Evolutionary conservation across 2,888 invertebrate species (phyloP), one percentile per base, ranked within the genome.

Genomic region (Artemia sinica): DNA sequence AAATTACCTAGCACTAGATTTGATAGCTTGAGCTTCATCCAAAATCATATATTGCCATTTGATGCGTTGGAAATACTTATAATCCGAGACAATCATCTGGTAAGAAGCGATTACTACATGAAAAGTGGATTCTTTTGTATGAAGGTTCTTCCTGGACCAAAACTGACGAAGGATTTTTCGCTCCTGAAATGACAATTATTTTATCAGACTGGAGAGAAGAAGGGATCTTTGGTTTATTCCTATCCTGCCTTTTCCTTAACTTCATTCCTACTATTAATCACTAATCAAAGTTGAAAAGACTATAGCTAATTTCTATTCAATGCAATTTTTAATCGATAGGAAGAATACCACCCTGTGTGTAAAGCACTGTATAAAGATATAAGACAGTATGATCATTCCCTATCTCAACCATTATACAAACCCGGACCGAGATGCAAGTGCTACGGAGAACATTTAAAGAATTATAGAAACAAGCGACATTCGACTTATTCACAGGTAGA

Each of bases 1-100:
- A 41, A 41, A 41, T 73, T 75, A 85, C 85, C 85, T 85, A 76
- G 84, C 84, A 5, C 86, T 85, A 75, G 86, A 87, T 80, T 95
- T 95, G 73, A 95, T 91, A 9, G 94, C 93, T 78, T 95, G 94
- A 1, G 94, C 94, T 79, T 95, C 95, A 76, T 96, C 95, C 74
- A 95, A 79, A 69, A 96, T 88, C 88, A 95, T 89, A 77, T 95
- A 93, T 77, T 94, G 94, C 95, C 95, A 95, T 74, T 93, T 91
- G 71, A 95, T 91, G 52, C 93, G 82, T 79, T 94, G 94, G 77
- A 96, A 87, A 77, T 94, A 95, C 79, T 95, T 95, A 72, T 94
- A 87, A 77, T 96, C 96, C 0, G 92, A 89, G 13, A 94, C 91
- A 49, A 96, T 90, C 49, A 95, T 85, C 80, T 96, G 95, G 80